These are phyloP conservation scores for Psittacula derbiana DNA, from an alignment of 2,797 vertebrate genomes.

Conservation along the genomic window DNA sequence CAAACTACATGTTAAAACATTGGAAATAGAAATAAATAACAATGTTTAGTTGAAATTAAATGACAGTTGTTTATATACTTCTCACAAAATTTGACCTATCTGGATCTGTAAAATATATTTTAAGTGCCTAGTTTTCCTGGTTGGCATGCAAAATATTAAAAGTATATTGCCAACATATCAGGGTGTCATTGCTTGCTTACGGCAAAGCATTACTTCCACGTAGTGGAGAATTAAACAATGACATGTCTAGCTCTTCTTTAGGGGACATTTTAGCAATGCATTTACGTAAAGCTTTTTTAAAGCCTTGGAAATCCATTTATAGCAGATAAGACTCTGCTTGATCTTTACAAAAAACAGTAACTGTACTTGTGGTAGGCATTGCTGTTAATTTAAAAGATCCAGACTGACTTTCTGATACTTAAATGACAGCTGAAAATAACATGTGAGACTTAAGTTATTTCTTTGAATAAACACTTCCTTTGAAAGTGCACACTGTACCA, in stretches of 20 bases:
- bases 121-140: background rate
- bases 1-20: conserved; percentile 28
- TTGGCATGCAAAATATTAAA: background rate
- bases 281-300: background rate
- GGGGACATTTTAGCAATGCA: background rate
- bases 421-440: conserved; percentile 2
- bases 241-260: background rate
- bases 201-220: conserved; percentile 42
- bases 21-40: background rate
- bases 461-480: conserved; percentile 2
- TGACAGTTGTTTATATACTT: background rate
- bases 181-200: conserved; percentile 50
- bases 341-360: conserved; percentile 10
- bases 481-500: conserved; percentile 21
- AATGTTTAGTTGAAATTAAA: conserved; percentile 23
- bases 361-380: background rate
- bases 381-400: conserved; percentile 31
- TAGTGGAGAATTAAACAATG: conserved; percentile 47
- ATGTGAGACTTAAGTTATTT: background rate
- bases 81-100: conserved; percentile 1
- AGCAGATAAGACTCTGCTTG: conserved; percentile 19
- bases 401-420: conserved; percentile 19
- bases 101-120: background rate
- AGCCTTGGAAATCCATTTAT: conserved; percentile 22
- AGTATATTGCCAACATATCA: conserved; percentile 39